A percentile compares a stretch with the other conserved stretches of the same genome.
Evolutionary conservation across 1,140 invertebrate species (phyloP).

Genomic region (Leptinotarsa undecemlineata): DNA sequence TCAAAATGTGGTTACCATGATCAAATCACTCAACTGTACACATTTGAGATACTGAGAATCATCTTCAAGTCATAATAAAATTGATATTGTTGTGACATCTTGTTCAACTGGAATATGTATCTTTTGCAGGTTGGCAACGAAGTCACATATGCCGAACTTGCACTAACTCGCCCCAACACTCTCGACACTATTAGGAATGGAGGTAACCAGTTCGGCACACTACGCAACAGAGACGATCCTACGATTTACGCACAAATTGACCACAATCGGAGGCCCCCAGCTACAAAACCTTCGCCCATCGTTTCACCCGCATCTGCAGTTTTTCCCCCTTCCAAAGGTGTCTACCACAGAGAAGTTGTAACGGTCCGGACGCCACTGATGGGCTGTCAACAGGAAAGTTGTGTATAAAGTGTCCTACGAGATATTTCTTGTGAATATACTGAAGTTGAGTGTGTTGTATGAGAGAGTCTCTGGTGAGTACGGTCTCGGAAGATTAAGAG

Average conservation of each 20-base stretch:
- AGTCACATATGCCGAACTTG: constrained; percentile 73
- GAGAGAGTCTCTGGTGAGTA: too few relatives aligned
- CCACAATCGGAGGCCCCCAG: constrained; percentile 57
- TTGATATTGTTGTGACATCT: too few relatives aligned
- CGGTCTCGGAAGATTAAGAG: too few relatives aligned
- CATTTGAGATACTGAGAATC: too few relatives aligned
- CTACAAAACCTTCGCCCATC: constrained; percentile 50
- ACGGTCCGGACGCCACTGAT: constrained; percentile 81
- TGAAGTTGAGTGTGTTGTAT: background rate
- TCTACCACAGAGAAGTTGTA: constrained; percentile 71
- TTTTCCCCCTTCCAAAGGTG: constrained; percentile 44
- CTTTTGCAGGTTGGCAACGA: constrained; percentile 59
- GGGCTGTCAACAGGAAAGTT: constrained; percentile 81
- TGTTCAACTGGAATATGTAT: background rate
- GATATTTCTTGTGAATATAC: background rate
- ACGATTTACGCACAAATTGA: constrained; percentile 75
- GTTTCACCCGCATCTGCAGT: constrained; percentile 50
- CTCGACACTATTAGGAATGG: constrained; percentile 59
- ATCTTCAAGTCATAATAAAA: too few relatives aligned
- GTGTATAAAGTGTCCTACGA: constrained; percentile 66
- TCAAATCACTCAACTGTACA: too few relatives aligned
- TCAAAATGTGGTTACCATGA: too few relatives aligned
- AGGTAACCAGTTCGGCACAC: constrained; percentile 45
- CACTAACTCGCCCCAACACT: constrained; percentile 61
- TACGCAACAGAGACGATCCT: constrained; percentile 57